phyloP scores from a whole-genome alignment of 2,113 vertebrate species.

The Ia io region DNA sequence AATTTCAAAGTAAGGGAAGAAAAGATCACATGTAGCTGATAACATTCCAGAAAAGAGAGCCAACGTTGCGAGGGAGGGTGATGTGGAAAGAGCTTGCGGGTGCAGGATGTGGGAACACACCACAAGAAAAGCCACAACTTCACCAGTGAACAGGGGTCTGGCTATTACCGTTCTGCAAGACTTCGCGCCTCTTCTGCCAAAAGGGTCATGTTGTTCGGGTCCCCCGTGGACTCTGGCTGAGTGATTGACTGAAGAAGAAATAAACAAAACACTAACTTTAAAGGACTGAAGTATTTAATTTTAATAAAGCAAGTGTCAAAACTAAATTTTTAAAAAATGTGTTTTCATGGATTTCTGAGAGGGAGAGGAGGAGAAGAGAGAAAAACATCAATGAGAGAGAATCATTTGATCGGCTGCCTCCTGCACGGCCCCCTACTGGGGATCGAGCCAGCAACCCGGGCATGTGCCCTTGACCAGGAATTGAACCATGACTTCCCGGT shows the following conservation, averaged over 20 bases:
- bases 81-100: not conserved
- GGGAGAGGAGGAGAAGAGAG: too few relatives aligned
- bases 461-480: too few relatives aligned
- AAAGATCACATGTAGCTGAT: not conserved
- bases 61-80: not conserved
- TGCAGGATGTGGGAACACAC: rapidly evolving
- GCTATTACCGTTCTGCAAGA: conserved; percentile 91
- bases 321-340: not conserved
- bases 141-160: too few relatives aligned
- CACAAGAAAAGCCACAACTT: rapidly evolving
- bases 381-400: too few relatives aligned
- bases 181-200: conserved; percentile 95
- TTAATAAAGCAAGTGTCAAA: not conserved
- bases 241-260: conserved; percentile 87
- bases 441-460: too few relatives aligned
- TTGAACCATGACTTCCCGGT: too few relatives aligned
- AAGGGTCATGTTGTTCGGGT: conserved; percentile 97
- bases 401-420: too few relatives aligned
- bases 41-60: not conserved
- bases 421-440: too few relatives aligned
- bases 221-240: conserved; percentile 85
- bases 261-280: conserved; percentile 7
- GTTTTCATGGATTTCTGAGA: too few relatives aligned
- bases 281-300: not conserved
- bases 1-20: not conserved